A percentile compares a stretch with the other conserved stretches of the same genome.
phyloP scores from a whole-genome alignment of 2,797 vertebrate species.

The Sebastes ruberrimus region DNA sequence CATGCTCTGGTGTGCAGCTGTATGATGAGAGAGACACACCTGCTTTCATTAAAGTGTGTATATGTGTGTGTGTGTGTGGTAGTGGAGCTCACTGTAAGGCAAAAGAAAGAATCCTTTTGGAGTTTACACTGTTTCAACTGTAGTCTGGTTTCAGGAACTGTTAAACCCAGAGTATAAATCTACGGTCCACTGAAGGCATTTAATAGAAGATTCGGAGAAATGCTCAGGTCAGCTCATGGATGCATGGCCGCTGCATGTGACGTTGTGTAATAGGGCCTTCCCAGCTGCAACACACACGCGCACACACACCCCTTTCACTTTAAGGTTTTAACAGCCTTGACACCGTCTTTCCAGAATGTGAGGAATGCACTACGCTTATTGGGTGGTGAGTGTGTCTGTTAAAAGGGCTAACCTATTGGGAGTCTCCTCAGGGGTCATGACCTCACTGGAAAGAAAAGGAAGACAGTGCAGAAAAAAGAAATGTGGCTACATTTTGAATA shows the following conservation, averaged over 20 bases:
- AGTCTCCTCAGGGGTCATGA: conserved; percentile 44
- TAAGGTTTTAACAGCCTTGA: conserved; percentile 68
- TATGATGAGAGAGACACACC: conserved; percentile 68
- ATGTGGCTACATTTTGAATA: background rate
- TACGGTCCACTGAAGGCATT: conserved; percentile 29
- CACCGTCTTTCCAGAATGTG: conserved; percentile 71
- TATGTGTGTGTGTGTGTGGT: conserved; percentile 8
- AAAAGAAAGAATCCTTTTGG: conserved; percentile 27
- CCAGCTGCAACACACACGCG: conserved; percentile 29
- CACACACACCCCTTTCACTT: conserved; percentile 28
- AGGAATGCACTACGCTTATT: conserved; percentile 60
- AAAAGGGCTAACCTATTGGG: conserved; percentile 36
- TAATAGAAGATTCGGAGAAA: conserved; percentile 49
- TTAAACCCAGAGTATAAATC: conserved; percentile 47
- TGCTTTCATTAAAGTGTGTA: conserved; percentile 63
- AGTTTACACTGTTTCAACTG: conserved; percentile 32
- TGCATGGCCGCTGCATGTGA: conserved; percentile 37
- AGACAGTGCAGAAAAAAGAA: background rate
- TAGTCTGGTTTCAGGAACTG: conserved; percentile 41
- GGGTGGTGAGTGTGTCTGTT: conserved; percentile 34
- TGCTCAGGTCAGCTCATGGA: conserved; percentile 1
- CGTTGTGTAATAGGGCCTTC: conserved; percentile 44
- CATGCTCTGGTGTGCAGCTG: conserved; percentile 72
- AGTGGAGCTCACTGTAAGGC: conserved; percentile 8
- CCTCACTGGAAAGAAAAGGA: conserved; percentile 9